These are phyloP conservation scores for Syngnathus typhle DNA, from an alignment of 2,113 vertebrate species.

Conservation along the genomic window DNA sequence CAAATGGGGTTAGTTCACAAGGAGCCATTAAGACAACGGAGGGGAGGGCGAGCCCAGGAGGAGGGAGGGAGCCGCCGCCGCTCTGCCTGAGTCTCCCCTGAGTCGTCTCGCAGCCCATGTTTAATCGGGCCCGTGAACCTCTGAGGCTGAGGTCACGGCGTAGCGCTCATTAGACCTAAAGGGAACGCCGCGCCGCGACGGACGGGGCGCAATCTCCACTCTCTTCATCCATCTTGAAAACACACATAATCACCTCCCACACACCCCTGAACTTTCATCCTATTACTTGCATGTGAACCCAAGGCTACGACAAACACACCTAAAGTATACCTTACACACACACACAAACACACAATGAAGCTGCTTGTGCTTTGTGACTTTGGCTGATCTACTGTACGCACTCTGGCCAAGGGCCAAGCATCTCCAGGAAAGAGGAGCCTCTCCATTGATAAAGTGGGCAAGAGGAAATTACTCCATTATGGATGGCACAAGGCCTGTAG, in stretches of 20 bases:
- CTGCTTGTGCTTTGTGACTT: slow-evolving; percentile 25
- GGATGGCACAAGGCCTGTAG: slow-evolving; percentile 31
- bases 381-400: slow-evolving; percentile 27
- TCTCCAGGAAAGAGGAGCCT: slow-evolving; percentile 47
- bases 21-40: slow-evolving; percentile 55
- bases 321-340: slow-evolving; percentile 3
- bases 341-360: slow-evolving; percentile 24
- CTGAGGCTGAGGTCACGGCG: slow-evolving; percentile 64
- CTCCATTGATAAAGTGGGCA: slow-evolving; percentile 49
- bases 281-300: slow-evolving; percentile 28
- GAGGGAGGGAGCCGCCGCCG: slow-evolving; percentile 21
- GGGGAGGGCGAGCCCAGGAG: slow-evolving; percentile 26
- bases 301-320: neutral
- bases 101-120: slow-evolving; percentile 58
- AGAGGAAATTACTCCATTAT: slow-evolving; percentile 51
- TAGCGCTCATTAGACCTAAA: slow-evolving; percentile 69
- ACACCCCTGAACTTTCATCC: neutral
- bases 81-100: slow-evolving; percentile 44
- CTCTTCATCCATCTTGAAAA: slow-evolving; percentile 69
- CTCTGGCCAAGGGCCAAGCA: slow-evolving; percentile 36
- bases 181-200: slow-evolving; percentile 60
- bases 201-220: slow-evolving; percentile 65
- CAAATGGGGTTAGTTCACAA: slow-evolving; percentile 61
- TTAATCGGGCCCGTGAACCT: slow-evolving; percentile 70
- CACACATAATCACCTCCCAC: slow-evolving; percentile 58